These are phyloP conservation scores for Stenodera caucasica DNA, from an alignment of 2,888 invertebrate species.

Conservation along the genomic window DNA sequence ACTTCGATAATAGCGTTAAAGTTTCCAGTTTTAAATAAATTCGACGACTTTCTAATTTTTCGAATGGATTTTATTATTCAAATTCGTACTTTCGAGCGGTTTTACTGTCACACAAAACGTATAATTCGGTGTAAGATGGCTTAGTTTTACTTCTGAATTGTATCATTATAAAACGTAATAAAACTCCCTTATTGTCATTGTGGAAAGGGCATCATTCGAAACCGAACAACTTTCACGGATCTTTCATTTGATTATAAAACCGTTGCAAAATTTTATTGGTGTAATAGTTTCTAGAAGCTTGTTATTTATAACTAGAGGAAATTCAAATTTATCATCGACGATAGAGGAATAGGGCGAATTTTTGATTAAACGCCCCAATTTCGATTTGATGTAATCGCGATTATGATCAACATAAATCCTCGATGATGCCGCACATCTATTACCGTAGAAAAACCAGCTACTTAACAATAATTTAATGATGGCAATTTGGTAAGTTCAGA, in stretches of 20 bases:
- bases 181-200: constrained; percentile 12
- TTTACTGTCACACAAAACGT: constrained; percentile 19
- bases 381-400: background rate
- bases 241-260: constrained; percentile 15
- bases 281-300: constrained; percentile 3
- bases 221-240: constrained; percentile 18
- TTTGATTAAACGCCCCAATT: background rate
- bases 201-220: constrained; percentile 3
- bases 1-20: too few species aligned
- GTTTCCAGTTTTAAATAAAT: background rate
- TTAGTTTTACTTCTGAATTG: constrained; percentile 17
- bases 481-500: too few species aligned
- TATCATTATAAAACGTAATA: constrained; percentile 16
- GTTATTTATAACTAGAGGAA: constrained; percentile 13
- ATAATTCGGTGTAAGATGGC: constrained; percentile 11
- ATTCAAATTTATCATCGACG: background rate
- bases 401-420: constrained; percentile 2
- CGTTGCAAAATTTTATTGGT: constrained; percentile 12
- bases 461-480: constrained; percentile 9
- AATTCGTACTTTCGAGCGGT: background rate
- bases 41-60: background rate
- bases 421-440: background rate
- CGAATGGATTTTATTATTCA: background rate
- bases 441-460: background rate
- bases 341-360: background rate